phyloP scores from a whole-genome alignment of 1,140 invertebrate species.

The Aphaenogaster rudis region DNA sequence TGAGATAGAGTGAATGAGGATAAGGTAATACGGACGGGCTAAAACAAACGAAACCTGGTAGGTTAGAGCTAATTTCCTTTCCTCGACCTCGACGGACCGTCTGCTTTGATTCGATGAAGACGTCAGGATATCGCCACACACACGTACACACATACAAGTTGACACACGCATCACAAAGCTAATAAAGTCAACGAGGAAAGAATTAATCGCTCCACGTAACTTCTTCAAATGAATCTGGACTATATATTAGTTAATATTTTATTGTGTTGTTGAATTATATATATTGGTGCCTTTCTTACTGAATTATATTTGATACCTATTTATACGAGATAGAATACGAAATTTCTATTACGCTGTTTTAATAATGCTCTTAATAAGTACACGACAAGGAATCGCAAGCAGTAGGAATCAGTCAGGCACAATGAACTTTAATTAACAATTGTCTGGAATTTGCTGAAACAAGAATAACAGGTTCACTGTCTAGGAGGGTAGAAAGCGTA shows the following conservation, averaged over 20 bases:
- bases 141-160: not conserved
- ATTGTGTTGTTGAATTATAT: not conserved
- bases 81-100: slow-evolving; percentile 31
- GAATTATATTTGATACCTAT: not conserved
- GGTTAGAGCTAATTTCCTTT: slow-evolving; percentile 75
- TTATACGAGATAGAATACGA: not conserved
- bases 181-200: not conserved
- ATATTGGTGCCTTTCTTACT: not conserved
- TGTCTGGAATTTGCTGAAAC: slow-evolving; percentile 30
- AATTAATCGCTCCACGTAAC: not conserved
- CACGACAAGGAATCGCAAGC: not conserved
- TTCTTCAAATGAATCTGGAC: not conserved
- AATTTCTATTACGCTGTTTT: slow-evolving; percentile 13
- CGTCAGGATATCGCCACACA: not conserved
- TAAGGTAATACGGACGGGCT: slow-evolving; percentile 59
- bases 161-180: not conserved
- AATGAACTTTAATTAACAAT: slow-evolving; percentile 50
- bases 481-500: not conserved
- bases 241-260: not conserved
- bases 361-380: slow-evolving; percentile 31
- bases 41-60: slow-evolving; percentile 72
- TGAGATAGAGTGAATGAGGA: slow-evolving; percentile 42
- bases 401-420: not conserved
- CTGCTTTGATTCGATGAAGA: slow-evolving; percentile 48
- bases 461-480: not conserved